phyloP scores from a whole-genome alignment of 2,797 vertebrate species.

The Macropodus opercularis region DNA sequence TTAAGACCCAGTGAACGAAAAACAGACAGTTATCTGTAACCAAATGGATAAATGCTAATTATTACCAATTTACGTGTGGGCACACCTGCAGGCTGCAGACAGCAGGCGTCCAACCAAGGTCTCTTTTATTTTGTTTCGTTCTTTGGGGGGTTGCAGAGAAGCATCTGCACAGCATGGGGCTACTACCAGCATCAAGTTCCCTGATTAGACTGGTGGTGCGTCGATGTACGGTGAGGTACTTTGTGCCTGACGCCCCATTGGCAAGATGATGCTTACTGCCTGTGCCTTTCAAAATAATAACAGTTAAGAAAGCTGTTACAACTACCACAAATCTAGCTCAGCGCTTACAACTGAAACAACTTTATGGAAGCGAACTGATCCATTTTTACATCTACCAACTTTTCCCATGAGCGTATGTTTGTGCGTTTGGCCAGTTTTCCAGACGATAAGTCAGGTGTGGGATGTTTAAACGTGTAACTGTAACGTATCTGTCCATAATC shows the following conservation, averaged over 20 bases:
- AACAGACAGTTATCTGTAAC: not conserved
- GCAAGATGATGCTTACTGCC: not conserved
- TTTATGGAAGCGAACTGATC: too few species aligned
- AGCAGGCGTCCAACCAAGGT: not conserved
- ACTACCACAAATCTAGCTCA: too few species aligned
- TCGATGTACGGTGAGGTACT: not conserved
- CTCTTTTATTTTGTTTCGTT: not conserved
- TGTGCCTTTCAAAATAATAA: not conserved
- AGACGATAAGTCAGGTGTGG: not conserved
- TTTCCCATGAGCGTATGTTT: not conserved
- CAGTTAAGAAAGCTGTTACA: too few species aligned
- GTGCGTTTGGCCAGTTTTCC: not conserved
- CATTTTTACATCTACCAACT: too few species aligned
- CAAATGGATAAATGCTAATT: too few species aligned
- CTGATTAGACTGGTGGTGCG: not conserved
- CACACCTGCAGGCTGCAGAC: not conserved
- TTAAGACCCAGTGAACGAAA: not conserved
- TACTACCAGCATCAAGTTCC: not conserved
- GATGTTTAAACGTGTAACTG: not conserved
- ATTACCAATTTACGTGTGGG: not conserved
- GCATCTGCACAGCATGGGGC: not conserved
- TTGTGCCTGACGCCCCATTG: too few species aligned
- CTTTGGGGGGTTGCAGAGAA: not conserved
- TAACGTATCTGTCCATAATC: too few species aligned
- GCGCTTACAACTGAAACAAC: too few species aligned